phyloP scores from a whole-genome alignment of 2,797 vertebrate species.

The Antrozous pallidus region DNA sequence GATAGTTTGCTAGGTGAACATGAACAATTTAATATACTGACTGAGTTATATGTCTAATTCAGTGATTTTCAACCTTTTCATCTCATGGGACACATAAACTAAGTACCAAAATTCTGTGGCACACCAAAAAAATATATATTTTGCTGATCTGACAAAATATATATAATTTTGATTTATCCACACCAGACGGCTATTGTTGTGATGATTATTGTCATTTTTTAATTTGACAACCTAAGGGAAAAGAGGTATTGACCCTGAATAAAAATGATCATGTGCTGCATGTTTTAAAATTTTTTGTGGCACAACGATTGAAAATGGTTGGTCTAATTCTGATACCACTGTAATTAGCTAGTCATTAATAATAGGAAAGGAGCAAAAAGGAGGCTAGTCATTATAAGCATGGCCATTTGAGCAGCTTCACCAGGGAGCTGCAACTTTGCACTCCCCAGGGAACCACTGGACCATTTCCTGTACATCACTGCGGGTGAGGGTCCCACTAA shows the following conservation, averaged over 20 bases:
- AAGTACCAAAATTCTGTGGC: no score
- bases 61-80: background rate
- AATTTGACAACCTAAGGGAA: background rate
- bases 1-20: constrained; percentile 12
- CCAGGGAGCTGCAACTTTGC: no score
- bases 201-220: background rate
- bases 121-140: no score
- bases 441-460: no score
- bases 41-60: background rate
- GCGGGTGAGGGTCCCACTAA: no score
- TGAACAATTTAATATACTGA: constrained; percentile 4
- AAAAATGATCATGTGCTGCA: background rate
- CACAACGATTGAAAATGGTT: background rate
- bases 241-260: background rate
- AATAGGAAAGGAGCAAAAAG: no score
- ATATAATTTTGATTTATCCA: no score
- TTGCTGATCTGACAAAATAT: no score
- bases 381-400: no score
- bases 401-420: no score
- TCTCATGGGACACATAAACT: background rate
- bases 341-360: no score
- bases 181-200: background rate
- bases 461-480: no score
- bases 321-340: background rate
- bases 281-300: background rate